phyloP scores from a whole-genome alignment of 2,888 invertebrate genomes.

The Digitonthophagus gazella region DNA sequence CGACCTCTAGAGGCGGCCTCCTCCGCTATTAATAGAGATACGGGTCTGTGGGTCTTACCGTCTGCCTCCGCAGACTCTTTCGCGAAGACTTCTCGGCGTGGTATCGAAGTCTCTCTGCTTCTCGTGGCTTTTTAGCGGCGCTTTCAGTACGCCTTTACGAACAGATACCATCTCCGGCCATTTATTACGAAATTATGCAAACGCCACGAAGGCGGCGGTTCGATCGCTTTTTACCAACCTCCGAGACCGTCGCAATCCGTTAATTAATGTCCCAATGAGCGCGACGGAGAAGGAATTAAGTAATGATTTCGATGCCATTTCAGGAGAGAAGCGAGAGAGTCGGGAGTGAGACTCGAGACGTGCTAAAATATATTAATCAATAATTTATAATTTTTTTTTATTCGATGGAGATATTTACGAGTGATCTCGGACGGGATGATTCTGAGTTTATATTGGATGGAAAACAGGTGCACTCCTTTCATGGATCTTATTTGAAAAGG shows the following conservation, averaged over 20 bases:
- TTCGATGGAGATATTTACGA: background rate
- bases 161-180: background rate
- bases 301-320: background rate
- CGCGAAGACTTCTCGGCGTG: background rate
- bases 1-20: background rate
- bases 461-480: background rate
- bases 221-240: background rate
- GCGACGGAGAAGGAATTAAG: background rate
- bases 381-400: background rate
- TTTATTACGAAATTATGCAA: background rate
- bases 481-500: background rate
- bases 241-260: background rate
- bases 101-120: background rate
- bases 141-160: background rate
- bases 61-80: slow-evolving; percentile 7
- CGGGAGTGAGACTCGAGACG: background rate
- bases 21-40: slow-evolving; percentile 16
- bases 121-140: background rate
- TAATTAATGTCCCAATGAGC: background rate
- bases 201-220: background rate
- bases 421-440: background rate
- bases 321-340: background rate
- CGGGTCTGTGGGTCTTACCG: slow-evolving; percentile 17
- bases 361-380: background rate
- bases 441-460: background rate